Evolutionary conservation across 23 tunicate species (phyloP).

Genomic region (Clavelina lepadiformis): DNA sequence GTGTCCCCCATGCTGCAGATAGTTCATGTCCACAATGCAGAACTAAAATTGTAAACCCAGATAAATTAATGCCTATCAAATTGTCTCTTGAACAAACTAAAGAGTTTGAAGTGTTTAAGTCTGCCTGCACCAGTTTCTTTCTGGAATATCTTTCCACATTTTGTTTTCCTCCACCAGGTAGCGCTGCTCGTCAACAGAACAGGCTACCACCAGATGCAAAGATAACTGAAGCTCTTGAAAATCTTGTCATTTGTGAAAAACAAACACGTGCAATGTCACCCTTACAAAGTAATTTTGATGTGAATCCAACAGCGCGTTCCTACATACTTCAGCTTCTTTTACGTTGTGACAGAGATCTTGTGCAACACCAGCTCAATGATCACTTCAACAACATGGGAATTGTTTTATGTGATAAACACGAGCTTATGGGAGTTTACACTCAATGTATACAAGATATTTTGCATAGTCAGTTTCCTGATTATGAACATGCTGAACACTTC

Average conservation of each 20-base stretch:
- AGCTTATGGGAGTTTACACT: conserved; percentile 19
- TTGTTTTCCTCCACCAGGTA: conserved; percentile 9
- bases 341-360: conserved; percentile 4
- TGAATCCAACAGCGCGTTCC: conserved; percentile 26
- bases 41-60: not conserved
- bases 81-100: conserved; percentile 13
- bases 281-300: conserved; percentile 5
- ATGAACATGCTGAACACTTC: too few relatives aligned
- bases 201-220: not conserved
- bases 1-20: conserved; percentile 6
- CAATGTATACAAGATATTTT: conserved; percentile 24
- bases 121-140: conserved; percentile 53
- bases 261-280: conserved; percentile 8
- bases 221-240: not conserved
- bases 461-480: not conserved
- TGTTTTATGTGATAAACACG: conserved; percentile 16
- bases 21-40: conserved; percentile 45
- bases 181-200: not conserved
- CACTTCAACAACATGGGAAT: conserved; percentile 12
- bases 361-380: conserved; percentile 13
- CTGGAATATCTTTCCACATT: conserved; percentile 50
- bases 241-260: conserved; percentile 20
- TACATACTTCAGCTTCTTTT: conserved; percentile 26
- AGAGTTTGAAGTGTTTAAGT: conserved; percentile 17
- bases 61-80: not conserved